Percentiles rank a stretch among this genome's conserved stretches.
Conservation (phyloP, 1,140 invertebrate species). For the Solen grandis region DNA sequence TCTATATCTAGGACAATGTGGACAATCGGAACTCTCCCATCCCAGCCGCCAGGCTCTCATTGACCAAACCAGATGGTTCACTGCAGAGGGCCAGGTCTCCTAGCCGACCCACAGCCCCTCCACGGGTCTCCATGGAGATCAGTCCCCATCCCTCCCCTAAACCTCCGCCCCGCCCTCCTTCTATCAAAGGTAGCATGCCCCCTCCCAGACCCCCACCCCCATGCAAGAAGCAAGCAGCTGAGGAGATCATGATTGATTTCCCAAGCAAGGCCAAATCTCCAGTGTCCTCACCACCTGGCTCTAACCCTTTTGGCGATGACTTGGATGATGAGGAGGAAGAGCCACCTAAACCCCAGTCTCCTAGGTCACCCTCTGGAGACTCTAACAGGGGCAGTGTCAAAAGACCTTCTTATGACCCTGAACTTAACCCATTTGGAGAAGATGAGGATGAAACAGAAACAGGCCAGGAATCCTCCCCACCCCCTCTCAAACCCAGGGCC, state of each 20-base stretch:
- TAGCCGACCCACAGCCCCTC: slow-evolving; percentile 9
- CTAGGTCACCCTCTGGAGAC: not conserved
- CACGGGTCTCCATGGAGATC: not conserved
- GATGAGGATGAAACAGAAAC: slow-evolving; percentile 30
- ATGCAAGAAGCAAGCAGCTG: slow-evolving; percentile 11
- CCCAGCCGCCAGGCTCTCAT: slow-evolving; percentile 31
- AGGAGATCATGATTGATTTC: slow-evolving; percentile 44
- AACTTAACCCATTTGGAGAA: slow-evolving; percentile 44
- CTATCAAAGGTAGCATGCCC: slow-evolving; percentile 19
- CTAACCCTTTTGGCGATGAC: not conserved
- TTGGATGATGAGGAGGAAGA: not conserved
- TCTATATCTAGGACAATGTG: slow-evolving; percentile 50
- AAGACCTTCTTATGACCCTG: slow-evolving; percentile 30
- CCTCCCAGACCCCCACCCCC: slow-evolving; percentile 45
- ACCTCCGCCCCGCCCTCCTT: slow-evolving; percentile 40
- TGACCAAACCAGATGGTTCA: slow-evolving; percentile 22
- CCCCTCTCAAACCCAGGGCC: not conserved
- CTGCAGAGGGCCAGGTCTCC: slow-evolving; percentile 15
- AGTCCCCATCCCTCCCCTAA: slow-evolving; percentile 37
- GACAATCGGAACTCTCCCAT: slow-evolving; percentile 39
- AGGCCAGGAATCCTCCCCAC: slow-evolving; percentile 1
- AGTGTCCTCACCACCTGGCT: not conserved
- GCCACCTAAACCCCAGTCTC: too few relatives aligned
- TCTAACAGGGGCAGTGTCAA: slow-evolving; percentile 23
- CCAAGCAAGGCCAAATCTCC: not conserved